Conservation (phyloP, 2,113 vertebrate genomes). For the Microcebus tavaratra region DNA sequence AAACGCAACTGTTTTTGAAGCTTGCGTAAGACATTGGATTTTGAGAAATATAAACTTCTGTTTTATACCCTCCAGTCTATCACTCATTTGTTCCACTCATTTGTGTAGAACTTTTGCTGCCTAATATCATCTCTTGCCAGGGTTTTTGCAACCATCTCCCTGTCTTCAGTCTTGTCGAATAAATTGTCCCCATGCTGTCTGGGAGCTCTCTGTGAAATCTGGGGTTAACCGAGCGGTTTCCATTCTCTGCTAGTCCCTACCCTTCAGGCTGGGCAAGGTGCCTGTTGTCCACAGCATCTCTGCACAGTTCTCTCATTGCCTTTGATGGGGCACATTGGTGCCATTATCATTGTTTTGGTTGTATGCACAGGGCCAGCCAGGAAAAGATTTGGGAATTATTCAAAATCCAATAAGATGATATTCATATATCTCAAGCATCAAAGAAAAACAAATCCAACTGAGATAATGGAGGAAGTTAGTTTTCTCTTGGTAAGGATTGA, state of each 20-base stretch:
- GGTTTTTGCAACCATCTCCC: neutral
- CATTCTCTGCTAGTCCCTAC: neutral
- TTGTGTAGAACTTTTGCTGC: neutral
- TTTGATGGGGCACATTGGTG: accelerated
- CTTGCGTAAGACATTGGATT: neutral
- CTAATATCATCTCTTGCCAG: neutral
- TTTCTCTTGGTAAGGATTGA: neutral
- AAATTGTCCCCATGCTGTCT: neutral
- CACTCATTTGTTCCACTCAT: neutral
- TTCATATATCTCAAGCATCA: neutral
- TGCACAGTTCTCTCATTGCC: neutral
- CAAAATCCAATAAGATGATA: neutral
- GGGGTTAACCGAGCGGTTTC: neutral
- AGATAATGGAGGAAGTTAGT: neutral
- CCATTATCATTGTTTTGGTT: neutral
- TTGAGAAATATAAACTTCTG: neutral
- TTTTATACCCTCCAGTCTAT: neutral
- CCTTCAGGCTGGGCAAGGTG: accelerated
- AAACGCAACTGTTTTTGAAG: neutral
- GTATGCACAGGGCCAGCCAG: neutral
- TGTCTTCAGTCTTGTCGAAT: neutral
- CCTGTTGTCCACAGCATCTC: neutral
- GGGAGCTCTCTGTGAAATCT: neutral
- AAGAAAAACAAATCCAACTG: neutral
- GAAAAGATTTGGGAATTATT: neutral